These are phyloP conservation scores for Benitochromis conjunctus DNA, from an alignment of 2,113 vertebrate species.

Conservation along the genomic window DNA sequence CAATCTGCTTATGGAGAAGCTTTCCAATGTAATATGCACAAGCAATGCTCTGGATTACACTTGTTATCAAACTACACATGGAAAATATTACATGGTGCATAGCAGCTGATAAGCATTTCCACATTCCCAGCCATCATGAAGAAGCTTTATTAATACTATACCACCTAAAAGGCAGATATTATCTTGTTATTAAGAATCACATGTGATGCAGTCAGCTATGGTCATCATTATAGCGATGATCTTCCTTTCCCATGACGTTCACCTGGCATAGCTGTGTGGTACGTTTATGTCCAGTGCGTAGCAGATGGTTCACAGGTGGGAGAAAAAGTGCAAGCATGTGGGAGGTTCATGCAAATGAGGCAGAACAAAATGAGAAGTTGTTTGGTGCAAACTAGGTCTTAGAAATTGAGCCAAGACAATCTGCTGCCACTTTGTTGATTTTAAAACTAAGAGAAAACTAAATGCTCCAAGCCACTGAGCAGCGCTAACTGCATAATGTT, in stretches of 20 bases:
- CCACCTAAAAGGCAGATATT: background rate
- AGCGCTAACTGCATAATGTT: background rate
- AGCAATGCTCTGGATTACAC: background rate
- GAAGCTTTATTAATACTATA: background rate
- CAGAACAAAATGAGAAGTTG: background rate
- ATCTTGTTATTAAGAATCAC: background rate
- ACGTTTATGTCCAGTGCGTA: background rate
- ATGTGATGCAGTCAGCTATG: background rate
- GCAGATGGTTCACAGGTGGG: background rate
- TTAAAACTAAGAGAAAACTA: background rate
- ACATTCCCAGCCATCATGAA: background rate
- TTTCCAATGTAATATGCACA: background rate
- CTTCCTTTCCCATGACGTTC: background rate
- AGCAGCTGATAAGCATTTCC: background rate
- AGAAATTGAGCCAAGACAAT: background rate
- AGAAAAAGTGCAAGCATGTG: background rate
- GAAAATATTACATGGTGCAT: background rate
- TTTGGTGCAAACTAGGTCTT: background rate
- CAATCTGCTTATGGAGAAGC: background rate
- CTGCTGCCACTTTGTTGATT: background rate
- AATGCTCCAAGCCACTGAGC: background rate
- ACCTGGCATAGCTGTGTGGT: background rate
- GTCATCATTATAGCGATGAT: background rate
- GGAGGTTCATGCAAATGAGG: background rate
- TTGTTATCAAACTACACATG: background rate